Evolutionary conservation across 2,113 vertebrate species (phyloP), one percentile per base, ranked within the genome.

Genomic region (Psilopsiagon aymara): DNA sequence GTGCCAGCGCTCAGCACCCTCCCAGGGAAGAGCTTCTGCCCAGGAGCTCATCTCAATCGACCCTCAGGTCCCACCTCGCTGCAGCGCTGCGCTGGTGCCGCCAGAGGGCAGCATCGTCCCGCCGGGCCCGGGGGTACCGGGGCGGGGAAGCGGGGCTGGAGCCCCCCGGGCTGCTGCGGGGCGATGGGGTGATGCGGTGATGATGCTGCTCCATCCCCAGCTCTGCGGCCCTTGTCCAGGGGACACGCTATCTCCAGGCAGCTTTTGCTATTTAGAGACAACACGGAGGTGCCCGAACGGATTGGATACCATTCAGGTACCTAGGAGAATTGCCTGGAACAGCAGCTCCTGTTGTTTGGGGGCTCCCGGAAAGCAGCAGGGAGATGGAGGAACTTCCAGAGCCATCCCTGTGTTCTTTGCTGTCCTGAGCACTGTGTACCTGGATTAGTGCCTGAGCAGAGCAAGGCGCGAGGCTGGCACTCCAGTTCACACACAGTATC

Each of bases 231-330:
- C 49, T 33, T 6, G 5, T 8, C 33, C 10, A 2, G 0, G 5
- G 35, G 37, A 20, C 2, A 25, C 7, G 21, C 9, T 7, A 46
- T 10, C 23, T 9, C 29, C 62, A 7, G 27, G 35, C 1, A 33
- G 31, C 8, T 59, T 47, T 29, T 29, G 1, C 1, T 7, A 14
- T 4, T 55, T 53, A 4, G 1, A 12, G 67, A 6, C 1, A 23
- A 71, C 13, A 20, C 1, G 0, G 47, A 18, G 63, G 59, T 0
- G 1, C 35, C 27, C 2, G 0, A 11, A 41, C n/a, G 37, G 15
- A 37, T 49, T 25, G 41, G 55, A n/a, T 46, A 66, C 35, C 64
- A 31, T 21, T 28, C 46, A 11, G 41, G 44, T 25, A 3, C 19
- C 8, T 2, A 15, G 43, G 21, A 19, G 31, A 17, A 57, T 49